Evolutionary conservation across 2,113 vertebrate species (phyloP).

Genomic region (Myodes glareolus): DNA sequence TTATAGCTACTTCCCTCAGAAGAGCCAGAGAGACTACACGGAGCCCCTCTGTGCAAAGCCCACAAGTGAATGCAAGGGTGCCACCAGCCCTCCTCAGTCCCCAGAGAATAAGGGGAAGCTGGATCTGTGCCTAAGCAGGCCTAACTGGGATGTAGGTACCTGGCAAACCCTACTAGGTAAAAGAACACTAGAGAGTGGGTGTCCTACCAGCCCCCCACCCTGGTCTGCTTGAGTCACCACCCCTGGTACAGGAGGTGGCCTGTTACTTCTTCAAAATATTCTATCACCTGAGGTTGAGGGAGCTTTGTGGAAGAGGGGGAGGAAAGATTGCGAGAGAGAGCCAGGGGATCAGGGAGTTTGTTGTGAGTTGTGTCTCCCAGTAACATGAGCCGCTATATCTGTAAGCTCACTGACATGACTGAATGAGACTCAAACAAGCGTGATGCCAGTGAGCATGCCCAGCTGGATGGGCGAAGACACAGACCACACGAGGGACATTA

Average conservation of each 20-base stretch:
- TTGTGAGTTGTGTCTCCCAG: background rate
- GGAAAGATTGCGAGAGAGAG: background rate
- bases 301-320: background rate
- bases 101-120: background rate
- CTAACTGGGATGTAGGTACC: background rate
- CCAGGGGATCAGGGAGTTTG: background rate
- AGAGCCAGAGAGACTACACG: background rate
- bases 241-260: background rate
- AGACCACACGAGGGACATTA: background rate
- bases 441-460: background rate
- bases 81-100: background rate
- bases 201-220: background rate
- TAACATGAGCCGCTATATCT: background rate
- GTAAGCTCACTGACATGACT: too few relatives aligned
- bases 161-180: background rate
- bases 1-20: conserved; percentile 10
- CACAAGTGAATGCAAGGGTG: background rate
- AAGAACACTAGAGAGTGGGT: fast-evolving
- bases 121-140: background rate
- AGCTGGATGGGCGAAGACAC: background rate
- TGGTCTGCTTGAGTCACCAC: too few relatives aligned
- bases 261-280: background rate
- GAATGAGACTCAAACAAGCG: background rate
- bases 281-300: background rate
- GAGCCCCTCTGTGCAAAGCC: too few relatives aligned